Conservation (phyloP, 2,888 invertebrate genomes). For the Diplolepis rosae region DNA sequence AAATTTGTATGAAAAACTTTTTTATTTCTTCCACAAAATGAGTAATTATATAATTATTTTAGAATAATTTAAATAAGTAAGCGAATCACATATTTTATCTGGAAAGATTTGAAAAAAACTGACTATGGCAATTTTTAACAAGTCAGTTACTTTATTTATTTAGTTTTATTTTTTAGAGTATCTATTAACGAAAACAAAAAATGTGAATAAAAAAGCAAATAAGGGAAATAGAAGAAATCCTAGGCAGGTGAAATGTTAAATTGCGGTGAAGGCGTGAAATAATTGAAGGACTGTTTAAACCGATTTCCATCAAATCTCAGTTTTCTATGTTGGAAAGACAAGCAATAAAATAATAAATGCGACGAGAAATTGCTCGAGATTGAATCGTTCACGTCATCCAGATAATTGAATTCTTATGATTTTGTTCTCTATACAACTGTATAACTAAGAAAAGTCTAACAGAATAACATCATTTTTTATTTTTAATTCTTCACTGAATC, state of each 20-base stretch:
- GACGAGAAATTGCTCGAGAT: slow-evolving; percentile 14
- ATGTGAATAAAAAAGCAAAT: neutral
- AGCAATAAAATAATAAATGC: slow-evolving; percentile 9
- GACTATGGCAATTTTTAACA: too few species aligned
- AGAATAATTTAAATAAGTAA: too few species aligned
- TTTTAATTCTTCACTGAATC: too few species aligned
- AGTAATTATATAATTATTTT: too few species aligned
- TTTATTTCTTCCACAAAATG: too few species aligned
- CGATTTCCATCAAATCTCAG: slow-evolving; percentile 5
- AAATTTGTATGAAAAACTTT: too few species aligned
- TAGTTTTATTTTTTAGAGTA: neutral
- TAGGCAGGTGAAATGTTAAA: neutral
- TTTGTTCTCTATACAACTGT: neutral
- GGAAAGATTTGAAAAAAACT: too few species aligned
- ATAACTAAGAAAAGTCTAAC: neutral
- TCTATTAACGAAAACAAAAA: neutral
- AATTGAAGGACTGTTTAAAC: slow-evolving; percentile 14
- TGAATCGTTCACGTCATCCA: slow-evolving; percentile 17
- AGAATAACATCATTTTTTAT: neutral
- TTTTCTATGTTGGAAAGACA: slow-evolving; percentile 1
- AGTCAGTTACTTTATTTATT: too few species aligned
- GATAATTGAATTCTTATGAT: slow-evolving; percentile 16
- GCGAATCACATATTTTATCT: too few species aligned
- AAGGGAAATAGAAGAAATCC: neutral
- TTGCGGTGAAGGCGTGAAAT: neutral